Evolutionary conservation across 2,113 vertebrate species (phyloP), one percentile per base, ranked within the genome.

Genomic region (Dunckerocampus dactyliophorus): DNA sequence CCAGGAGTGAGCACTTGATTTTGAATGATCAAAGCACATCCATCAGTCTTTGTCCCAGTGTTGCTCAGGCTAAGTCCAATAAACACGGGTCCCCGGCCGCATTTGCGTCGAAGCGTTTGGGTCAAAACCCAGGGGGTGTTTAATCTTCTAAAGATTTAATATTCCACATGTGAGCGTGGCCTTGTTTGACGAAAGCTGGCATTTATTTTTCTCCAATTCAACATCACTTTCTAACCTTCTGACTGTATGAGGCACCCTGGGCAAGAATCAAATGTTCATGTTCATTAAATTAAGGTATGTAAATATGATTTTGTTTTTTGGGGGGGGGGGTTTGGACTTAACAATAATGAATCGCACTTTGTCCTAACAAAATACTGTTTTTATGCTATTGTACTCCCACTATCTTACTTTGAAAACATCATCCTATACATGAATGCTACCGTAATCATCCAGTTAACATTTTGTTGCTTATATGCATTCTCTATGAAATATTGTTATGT

Each of bases 291-390:
- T 89, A 88, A 86, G 63, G 79, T 83, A 47, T 91, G 88, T 92
- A 91, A 88, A 90, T 91, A 89, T 77, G 72, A 82, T 82, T 86
- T 72, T 73, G 61, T 79, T 72, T 28, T 28, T 28, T 28, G 24
- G n/a, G n/a, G n/a, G n/a, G n/a, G n/a, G n/a, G n/a, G 24, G 24
- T 79, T 82, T 79, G 61, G 48, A 77, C 74, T 85, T 87, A 85
- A 86, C 83, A 74, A 85, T 85, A 84, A 88, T 88, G 75, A 91
- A 87, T 89, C 81, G 88, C 91, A 91, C 91, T 91, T 92, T 89
- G 84, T 90, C 80, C 78, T 84, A 86, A 88, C 74, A 76, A 83
- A 72, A 83, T 77, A 82, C 77, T 81, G 84, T 86, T 80, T 72
- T 75, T 78, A 85, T 75, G 65, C 80, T 85, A 61, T 88, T 79